Conservation (phyloP, 2,797 vertebrate species). For the Parauchenoglanis ngamensis region DNA sequence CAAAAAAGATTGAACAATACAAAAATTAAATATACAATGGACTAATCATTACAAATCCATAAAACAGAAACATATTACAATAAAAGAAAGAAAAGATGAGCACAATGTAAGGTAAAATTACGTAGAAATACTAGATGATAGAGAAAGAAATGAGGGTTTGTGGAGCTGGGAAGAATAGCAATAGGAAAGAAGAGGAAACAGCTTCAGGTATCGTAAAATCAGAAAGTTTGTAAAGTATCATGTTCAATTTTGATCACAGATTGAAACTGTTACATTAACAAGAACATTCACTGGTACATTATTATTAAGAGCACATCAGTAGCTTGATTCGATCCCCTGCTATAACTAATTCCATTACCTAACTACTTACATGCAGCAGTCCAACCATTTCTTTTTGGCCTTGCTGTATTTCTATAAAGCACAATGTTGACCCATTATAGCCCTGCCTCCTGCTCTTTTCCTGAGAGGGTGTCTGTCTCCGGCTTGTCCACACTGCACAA, state of each 20-base stretch:
- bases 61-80: not conserved
- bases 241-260: not conserved
- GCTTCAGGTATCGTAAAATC: not conserved
- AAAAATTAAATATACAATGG: no score
- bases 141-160: not conserved
- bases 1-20: not conserved
- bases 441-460: constrained; percentile 18
- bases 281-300: not conserved
- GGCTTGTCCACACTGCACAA: constrained; percentile 13
- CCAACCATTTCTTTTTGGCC: not conserved
- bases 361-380: not conserved
- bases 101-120: not conserved
- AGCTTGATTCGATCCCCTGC: not conserved
- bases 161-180: not conserved
- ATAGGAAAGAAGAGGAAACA: constrained; percentile 7
- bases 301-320: not conserved
- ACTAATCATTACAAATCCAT: not conserved
- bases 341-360: not conserved
- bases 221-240: not conserved
- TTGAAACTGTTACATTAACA: not conserved
- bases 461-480: constrained; percentile 6
- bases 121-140: not conserved
- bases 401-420: not conserved
- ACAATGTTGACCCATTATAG: not conserved
- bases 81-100: not conserved